These are phyloP conservation scores for Benthosema pterotum DNA, from an alignment of 2,797 vertebrate species.

Conservation along the genomic window DNA sequence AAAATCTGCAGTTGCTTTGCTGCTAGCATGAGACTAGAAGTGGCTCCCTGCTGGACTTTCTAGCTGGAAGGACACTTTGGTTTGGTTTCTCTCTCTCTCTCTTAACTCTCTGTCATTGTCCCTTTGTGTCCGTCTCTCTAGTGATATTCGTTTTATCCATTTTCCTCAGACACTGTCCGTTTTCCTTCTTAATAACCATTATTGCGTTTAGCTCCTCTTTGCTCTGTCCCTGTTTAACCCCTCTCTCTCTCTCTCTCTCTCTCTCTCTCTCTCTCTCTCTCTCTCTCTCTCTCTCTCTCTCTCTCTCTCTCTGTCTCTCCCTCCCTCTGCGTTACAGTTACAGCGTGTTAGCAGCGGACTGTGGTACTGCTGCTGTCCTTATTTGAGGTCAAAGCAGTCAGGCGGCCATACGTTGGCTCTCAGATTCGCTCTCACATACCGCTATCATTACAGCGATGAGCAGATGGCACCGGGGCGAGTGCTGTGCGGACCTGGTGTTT, in stretches of 20 bases:
- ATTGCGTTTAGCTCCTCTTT: too few species aligned
- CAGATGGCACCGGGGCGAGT: constrained; percentile 36
- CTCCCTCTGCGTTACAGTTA: too few species aligned
- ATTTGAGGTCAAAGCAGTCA: constrained; percentile 25
- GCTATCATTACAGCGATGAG: constrained; percentile 39
- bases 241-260: neutral
- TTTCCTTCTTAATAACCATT: too few species aligned
- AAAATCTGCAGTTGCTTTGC: constrained; percentile 30
- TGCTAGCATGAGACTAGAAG: constrained; percentile 35
- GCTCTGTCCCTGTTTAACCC: too few species aligned
- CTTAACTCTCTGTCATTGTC: too few species aligned
- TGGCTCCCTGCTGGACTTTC: constrained; percentile 21
- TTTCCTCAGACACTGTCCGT: too few species aligned
- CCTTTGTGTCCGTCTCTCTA: too few species aligned
- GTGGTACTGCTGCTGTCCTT: constrained; percentile 3
- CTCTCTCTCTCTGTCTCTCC: neutral
- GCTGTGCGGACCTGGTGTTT: constrained; percentile 31
- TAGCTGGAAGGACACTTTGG: neutral
- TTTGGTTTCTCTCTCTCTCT: too few species aligned
- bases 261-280: constrained; percentile 4
- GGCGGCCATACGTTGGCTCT: constrained; percentile 29
- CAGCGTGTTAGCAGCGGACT: too few species aligned
- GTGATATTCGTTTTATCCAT: too few species aligned
- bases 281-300: neutral
- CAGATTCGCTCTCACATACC: constrained; percentile 21